These are phyloP conservation scores for Staurois parvus DNA, from an alignment of 2,797 vertebrate genomes.

Conservation along the genomic window DNA sequence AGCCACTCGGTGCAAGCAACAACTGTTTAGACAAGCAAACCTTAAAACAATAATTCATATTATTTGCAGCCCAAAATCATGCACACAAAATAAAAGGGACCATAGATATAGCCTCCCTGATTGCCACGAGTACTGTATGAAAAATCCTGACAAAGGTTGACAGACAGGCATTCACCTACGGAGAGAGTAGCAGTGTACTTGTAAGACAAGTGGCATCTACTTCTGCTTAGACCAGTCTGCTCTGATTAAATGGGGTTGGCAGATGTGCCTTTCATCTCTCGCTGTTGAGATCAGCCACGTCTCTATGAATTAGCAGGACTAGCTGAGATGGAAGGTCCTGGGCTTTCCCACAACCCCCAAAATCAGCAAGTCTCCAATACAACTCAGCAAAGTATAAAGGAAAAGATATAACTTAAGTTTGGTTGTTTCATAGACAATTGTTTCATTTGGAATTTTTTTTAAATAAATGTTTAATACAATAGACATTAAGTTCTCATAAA, in stretches of 20 bases:
- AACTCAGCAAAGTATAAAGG: slow-evolving; percentile 38
- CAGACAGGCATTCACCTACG: neutral
- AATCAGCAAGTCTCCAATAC: slow-evolving; percentile 27
- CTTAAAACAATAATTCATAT: too few relatives aligned
- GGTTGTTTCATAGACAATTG: slow-evolving; percentile 1
- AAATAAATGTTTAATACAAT: neutral
- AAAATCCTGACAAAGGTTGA: neutral
- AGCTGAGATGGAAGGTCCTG: slow-evolving; percentile 32
- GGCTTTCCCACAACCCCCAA: slow-evolving; percentile 69
- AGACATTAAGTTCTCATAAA: neutral
- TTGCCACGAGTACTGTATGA: neutral
- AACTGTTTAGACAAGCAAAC: too few relatives aligned
- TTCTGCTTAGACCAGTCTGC: slow-evolving; percentile 9
- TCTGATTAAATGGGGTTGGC: slow-evolving; percentile 65
- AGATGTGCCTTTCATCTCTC: slow-evolving; percentile 66
- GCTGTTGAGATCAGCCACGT: slow-evolving; percentile 67
- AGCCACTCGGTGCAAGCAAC: too few relatives aligned
- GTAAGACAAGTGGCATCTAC: slow-evolving; percentile 28
- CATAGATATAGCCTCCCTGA: neutral
- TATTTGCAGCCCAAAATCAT: neutral
- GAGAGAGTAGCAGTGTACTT: slow-evolving; percentile 6
- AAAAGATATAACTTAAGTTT: slow-evolving; percentile 13
- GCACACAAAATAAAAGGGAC: neutral
- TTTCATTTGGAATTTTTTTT: slow-evolving; percentile 17
- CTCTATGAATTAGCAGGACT: slow-evolving; percentile 69